These are phyloP conservation scores for Pipistrellus pygmaeus DNA, from an alignment of 2,797 vertebrate genomes.

Conservation along the genomic window DNA sequence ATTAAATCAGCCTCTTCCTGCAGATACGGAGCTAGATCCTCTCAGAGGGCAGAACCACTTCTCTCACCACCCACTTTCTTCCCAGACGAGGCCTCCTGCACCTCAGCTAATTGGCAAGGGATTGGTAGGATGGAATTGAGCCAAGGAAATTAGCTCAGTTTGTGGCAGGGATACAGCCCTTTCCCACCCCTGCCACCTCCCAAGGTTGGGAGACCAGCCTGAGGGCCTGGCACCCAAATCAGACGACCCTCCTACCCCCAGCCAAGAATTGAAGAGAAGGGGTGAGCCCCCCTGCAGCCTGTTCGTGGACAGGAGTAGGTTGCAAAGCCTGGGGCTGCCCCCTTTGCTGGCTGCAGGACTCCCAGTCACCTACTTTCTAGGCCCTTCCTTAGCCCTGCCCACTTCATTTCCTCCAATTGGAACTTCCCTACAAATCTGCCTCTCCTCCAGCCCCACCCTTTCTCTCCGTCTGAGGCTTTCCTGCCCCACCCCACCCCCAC, in stretches of 20 bases:
- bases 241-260: neutral
- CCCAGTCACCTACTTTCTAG: neutral
- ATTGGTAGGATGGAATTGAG: constrained; percentile 38
- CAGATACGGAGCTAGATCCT: neutral
- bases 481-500: neutral
- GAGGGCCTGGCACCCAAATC: neutral
- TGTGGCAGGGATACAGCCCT: constrained; percentile 42
- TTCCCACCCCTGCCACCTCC: constrained; percentile 26
- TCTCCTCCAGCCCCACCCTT: constrained; percentile 39
- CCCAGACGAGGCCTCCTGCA: neutral
- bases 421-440: constrained; percentile 43
- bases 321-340: neutral
- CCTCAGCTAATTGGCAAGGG: constrained; percentile 34
- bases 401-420: constrained; percentile 51
- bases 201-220: neutral
- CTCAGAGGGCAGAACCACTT: neutral
- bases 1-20: neutral
- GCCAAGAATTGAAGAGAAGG: neutral
- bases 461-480: neutral
- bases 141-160: constrained; percentile 71
- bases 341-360: neutral
- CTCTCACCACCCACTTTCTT: constrained; percentile 32
- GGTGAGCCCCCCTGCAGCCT: neutral
- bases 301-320: neutral
- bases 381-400: constrained; percentile 50